Base-by-base conservation (phyloP, 2,888 invertebrate genomes). In the Leucophora obtusa region DNA sequence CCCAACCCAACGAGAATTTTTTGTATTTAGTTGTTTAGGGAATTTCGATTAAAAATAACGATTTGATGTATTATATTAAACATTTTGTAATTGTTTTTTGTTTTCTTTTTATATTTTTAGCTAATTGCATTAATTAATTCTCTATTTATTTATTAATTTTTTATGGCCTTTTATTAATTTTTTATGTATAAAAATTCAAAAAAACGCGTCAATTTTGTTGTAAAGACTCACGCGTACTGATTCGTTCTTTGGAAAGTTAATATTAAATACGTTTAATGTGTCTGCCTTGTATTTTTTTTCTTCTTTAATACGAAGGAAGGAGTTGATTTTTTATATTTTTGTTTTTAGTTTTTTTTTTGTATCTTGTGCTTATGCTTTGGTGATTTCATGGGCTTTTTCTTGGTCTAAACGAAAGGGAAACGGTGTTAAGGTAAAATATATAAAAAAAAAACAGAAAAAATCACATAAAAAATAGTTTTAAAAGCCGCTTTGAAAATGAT, bases 151-250 rank as follows among this genome's bases (percentile, higher is more conserved):
- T 73, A 21, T 51, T 65, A 35, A 11, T 63, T 43, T 28, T 58
- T 74, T 17, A 6, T 47, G 14, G 43, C 43, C 11, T 28, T 47
- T 47, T 47, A 38, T 43, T 17, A 51, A 8, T 35, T 63, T 47
- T 50, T 15, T 28, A 15, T 59, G 10, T 51, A 35, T 14, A 38
- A 73, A 60, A 38, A 17, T 63, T 38, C 63, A 53, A 69, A 76
- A 66, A 70, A 63, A 66, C 63, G 84, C 85, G 83, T 85, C 84
- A 85, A 87, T 86, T 87, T 86, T 87, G 84, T 85, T 85, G 86
- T 85, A 87, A 87, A 87, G 87, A 85, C 85, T 87, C 83, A 85
- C 85, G 86, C 85, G 85, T 86, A 88, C 88, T 87, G 87, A 79
- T 73, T 58, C 79, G 18, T 62, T 79, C 74, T 79, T 77, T 66